Evolutionary conservation across 2,113 vertebrate species (phyloP).

Genomic region (Poeciliopsis turrubarensis): DNA sequence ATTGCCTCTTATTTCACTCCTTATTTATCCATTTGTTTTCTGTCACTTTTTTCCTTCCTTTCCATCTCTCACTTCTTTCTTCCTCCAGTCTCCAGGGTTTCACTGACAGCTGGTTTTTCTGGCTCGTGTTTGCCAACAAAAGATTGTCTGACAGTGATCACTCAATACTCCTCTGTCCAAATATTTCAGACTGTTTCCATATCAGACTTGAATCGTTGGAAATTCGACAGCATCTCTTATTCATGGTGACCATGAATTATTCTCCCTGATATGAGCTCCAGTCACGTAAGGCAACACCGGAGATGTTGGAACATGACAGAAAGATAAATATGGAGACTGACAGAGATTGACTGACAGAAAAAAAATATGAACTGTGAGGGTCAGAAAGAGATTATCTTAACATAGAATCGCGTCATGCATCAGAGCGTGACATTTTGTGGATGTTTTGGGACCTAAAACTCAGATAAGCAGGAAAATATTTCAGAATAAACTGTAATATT

Average conservation of each 20-base stretch:
- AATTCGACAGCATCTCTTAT: conserved; percentile 80
- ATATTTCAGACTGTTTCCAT: conserved; percentile 81
- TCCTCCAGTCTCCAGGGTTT: conserved; percentile 40
- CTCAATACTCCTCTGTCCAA: conserved; percentile 76
- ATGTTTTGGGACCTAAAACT: conserved; percentile 1
- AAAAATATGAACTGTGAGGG: conserved; percentile 17
- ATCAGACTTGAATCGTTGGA: conserved; percentile 77
- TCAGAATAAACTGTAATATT: neutral
- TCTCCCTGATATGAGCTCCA: conserved; percentile 81
- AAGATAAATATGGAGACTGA: conserved; percentile 37
- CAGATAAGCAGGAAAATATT: neutral
- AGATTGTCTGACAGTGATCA: conserved; percentile 73
- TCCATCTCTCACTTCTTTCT: neutral
- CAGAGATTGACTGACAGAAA: conserved; percentile 30
- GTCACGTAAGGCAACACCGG: conserved; percentile 81
- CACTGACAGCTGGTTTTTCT: conserved; percentile 65
- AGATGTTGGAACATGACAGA: conserved; percentile 57
- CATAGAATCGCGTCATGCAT: conserved; percentile 13
- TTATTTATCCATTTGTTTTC: neutral
- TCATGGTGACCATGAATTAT: conserved; percentile 81
- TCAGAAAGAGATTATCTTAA: conserved; percentile 31
- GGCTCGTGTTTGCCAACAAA: conserved; percentile 77
- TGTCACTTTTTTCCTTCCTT: neutral
- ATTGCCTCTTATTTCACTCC: neutral
- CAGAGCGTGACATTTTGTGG: neutral